Conservation (phyloP, 2,113 vertebrate species). For the Cavia porcellus region DNA sequence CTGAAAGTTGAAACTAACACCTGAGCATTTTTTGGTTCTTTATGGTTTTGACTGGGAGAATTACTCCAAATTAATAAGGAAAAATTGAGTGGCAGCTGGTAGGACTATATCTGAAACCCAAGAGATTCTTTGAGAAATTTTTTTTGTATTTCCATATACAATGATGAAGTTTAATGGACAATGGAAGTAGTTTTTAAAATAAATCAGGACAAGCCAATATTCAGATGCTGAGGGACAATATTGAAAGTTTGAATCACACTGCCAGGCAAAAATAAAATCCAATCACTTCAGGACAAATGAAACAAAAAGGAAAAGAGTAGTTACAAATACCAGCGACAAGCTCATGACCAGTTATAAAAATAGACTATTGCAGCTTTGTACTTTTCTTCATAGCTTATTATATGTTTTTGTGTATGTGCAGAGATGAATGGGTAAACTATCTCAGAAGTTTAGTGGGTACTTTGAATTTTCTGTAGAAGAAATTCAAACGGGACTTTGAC, state of each 20-base stretch:
- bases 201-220: neutral
- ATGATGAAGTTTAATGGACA: constrained; percentile 2
- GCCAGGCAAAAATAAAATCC: neutral
- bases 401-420: neutral
- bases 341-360: neutral
- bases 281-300: neutral
- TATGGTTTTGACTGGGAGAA: neutral
- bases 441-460: neutral
- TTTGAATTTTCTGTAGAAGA: neutral
- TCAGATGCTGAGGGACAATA: neutral
- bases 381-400: neutral
- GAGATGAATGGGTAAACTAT: neutral
- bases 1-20: constrained; percentile 2
- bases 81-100: neutral
- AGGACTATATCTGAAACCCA: neutral
- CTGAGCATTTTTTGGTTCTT: neutral
- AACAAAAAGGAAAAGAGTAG: neutral
- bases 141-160: neutral
- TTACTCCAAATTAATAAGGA: neutral
- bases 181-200: neutral
- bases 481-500: neutral
- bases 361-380: neutral
- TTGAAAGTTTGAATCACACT: neutral
- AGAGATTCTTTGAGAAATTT: neutral
- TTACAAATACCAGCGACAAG: neutral